Evolutionary conservation across 1,140 invertebrate species (phyloP), one percentile per base, ranked within the genome.

Genomic region (Neodiprion pinetum): DNA sequence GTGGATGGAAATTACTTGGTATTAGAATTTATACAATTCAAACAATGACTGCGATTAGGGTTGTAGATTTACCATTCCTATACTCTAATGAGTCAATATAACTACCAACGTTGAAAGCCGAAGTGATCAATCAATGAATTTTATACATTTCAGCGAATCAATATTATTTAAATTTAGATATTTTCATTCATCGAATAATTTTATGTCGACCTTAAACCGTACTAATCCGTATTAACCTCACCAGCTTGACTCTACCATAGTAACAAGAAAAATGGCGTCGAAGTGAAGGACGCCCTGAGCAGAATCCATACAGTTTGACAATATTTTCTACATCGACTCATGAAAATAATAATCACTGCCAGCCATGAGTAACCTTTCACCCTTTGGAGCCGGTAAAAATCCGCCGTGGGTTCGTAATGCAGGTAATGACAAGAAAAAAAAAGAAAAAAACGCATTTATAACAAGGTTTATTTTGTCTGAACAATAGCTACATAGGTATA

Each of bases 361-460:
- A 61, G 53, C 53, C 74, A 90, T 90, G 88, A 90, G 87, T 79
- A 90, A 90, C 76, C 85, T 91, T 77, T 90, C 90, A 53, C 90
- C 90, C 10, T 91, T 91, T 75, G 90, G 90, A 8, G 87, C 85
- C 73, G 86, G 87, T 48, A 92, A 92, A 79, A 92, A 91, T 78
- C 88, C 90, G 65, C 90, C 91, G 10, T 92, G 91, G 91, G 90
- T 89, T 72, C 87, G 90, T 49, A 88, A 89, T 69, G 84, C 88
- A 83, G 87, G 88, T 85, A 82, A 86, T 76, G 82, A 83, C 49
- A 75, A 71, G 71, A 75, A 81, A 14, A 71, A 70, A 65, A 71
- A 72, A 75, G 82, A 14, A 71, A 70, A 65, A 81, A 80, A 69
- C 1, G 5, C 1, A 40, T 40, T 40, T 40, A 5, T 40, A 40